Evolutionary conservation across 2,888 invertebrate species (phyloP).

Genomic region (Spisula solida): DNA sequence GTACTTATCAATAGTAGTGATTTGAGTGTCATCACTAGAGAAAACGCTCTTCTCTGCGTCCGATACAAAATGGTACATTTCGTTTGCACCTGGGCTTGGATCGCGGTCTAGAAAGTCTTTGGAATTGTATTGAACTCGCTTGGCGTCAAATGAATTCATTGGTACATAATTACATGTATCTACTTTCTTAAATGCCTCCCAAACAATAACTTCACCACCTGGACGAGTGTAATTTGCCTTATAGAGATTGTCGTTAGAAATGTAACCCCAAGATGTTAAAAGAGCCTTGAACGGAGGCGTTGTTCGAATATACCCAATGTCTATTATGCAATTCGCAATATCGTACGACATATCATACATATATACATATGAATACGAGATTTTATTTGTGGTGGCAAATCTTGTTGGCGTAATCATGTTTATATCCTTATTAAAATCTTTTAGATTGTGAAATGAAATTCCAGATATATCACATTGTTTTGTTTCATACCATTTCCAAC

Average conservation of each 20-base stretch:
- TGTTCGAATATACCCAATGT: constrained; percentile 24
- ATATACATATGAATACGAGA: neutral
- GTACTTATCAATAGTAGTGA: neutral
- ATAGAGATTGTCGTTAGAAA: constrained; percentile 32
- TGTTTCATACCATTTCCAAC: neutral
- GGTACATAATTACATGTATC: constrained; percentile 41
- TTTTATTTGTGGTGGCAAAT: constrained; percentile 8
- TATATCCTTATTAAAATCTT: neutral
- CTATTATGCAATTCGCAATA: constrained; percentile 32
- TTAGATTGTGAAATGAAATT: neutral
- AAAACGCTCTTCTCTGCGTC: constrained; percentile 39
- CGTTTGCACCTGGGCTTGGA: constrained; percentile 26
- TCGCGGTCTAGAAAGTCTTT: constrained; percentile 35
- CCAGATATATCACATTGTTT: neutral
- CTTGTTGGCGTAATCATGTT: neutral
- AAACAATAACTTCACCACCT: constrained; percentile 41
- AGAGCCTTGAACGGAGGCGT: constrained; percentile 32
- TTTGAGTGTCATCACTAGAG: constrained; percentile 36
- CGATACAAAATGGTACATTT: constrained; percentile 44
- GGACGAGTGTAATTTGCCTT: neutral
- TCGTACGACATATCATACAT: constrained; percentile 14
- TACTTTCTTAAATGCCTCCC: constrained; percentile 9
- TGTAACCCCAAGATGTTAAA: constrained; percentile 31
- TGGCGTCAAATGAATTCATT: constrained; percentile 16
- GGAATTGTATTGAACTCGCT: constrained; percentile 28